A percentile compares a stretch with the other conserved stretches of the same genome.
phyloP scores from a whole-genome alignment of 2,113 vertebrate genomes.

The Oryzias melastigma region DNA sequence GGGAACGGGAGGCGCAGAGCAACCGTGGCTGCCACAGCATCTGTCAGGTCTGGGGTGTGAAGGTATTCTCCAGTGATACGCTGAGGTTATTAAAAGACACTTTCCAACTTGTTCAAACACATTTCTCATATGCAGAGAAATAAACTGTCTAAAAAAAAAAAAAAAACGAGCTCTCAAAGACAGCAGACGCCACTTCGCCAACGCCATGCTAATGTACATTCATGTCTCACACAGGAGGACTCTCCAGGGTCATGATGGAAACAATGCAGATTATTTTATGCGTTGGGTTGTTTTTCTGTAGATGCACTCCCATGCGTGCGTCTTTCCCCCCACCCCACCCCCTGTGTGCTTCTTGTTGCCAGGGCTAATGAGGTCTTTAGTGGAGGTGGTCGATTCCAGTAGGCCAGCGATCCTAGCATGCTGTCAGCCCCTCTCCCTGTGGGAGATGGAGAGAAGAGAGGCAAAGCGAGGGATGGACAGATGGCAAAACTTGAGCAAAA shows the following conservation, averaged over 20 bases:
- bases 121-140: conserved; percentile 2
- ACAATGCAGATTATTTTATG: neutral
- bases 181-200: neutral
- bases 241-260: neutral
- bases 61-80: conserved; percentile 47
- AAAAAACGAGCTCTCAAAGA: neutral
- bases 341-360: conserved; percentile 7
- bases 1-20: conserved; percentile 15
- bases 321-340: neutral
- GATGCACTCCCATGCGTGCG: neutral
- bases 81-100: conserved; percentile 45
- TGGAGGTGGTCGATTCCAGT: conserved; percentile 22
- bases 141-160: conserved; percentile 9
- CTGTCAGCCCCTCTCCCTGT: conserved; percentile 9
- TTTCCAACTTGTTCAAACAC: conserved; percentile 13
- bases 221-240: neutral
- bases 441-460: neutral
- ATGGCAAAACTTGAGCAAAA: conserved; percentile 30
- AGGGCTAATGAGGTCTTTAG: conserved; percentile 53
- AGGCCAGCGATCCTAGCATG: conserved; percentile 27
- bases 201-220: neutral
- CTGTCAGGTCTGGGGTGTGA: conserved; percentile 54
- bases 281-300: conserved; percentile 5
- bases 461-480: conserved; percentile 7
- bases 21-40: conserved; percentile 51